Evolutionary conservation across 2,888 invertebrate genomes (phyloP), one percentile per base, ranked within the genome.

Genomic region (Eustalomyia histrio): DNA sequence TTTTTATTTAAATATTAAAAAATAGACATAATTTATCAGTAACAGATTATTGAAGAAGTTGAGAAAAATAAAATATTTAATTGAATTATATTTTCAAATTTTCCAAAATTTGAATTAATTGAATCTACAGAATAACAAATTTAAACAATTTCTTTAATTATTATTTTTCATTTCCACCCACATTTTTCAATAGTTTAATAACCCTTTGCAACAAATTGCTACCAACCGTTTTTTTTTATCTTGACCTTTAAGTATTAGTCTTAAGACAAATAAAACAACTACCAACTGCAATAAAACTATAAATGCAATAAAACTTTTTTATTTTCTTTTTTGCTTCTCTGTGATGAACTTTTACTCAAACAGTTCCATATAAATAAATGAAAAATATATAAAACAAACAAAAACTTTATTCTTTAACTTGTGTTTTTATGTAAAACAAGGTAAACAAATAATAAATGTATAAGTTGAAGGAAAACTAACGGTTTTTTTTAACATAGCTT

Each of bases 291-390:
- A 65, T 65, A 65, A 55, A 65, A 65, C 53, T 65, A 21, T 53
- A 65, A 35, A 53, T 53, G 65, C 65, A 65, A 65, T 65, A 65
- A 65, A 53, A 65, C 53, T 65, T 65, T 65, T 50, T 12, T 21
- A 24, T 47, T 47, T 47, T n/a, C 29, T 24, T n/a, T 29, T 29
- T 7, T 29, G 3, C 7, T 24, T 24, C 21, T 18, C n/a, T 39
- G 61, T 21, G 18, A 18, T 18, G 18, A 61, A 61, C 43, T 29
- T 55, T 57, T 21, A n/a, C 29, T n/a, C 6, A 21, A 21, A 29
- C 24, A 21, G 33, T 14, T 24, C 57, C 33, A 3, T 16, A 16
- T 35, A 47, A 47, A 47, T 6, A 47, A 47, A 47, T 47, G 43
- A 14, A 47, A 39, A 47, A 14, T n/a, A 47, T n/a, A 14, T 47